Evolutionary conservation across 2,888 invertebrate genomes (phyloP), one percentile per base, ranked within the genome.

Genomic region (Horisme vitalbata): DNA sequence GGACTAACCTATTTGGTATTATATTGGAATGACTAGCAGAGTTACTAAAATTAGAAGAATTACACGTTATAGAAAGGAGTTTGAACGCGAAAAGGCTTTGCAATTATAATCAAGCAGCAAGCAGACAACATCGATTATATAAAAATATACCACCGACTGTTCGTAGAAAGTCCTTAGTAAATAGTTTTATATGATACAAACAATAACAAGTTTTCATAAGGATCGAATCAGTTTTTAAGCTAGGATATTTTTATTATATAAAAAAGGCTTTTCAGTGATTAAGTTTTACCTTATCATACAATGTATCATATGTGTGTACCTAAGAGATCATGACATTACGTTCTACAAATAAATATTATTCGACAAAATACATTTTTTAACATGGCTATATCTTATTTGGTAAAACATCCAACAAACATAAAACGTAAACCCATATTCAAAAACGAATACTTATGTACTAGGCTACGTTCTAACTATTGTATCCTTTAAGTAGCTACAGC

Each of bases 111-210:
- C 31, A 67, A 75, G 69, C 74, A 46, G 65, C 53, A 74, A 76
- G 75, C 75, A 59, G 64, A 74, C 68, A 62, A 74, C 73, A 74
- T 53, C 61, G 51, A 69, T 65, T 69, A 64, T 68, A 59, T 58
- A 67, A 68, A 63, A 61, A 62, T 69, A 65, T 68, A 50, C 56
- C 60, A 62, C 58, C 49, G 41, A 57, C 59, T 61, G 60, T 52
- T 59, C 60, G 41, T 44, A 50, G 48, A 34, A 33, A 37, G 32
- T 35, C 45, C 34, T 32, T 31, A 18, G 18, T 33, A 38, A 24
- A 28, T 26, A 28, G 26, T 43, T 27, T 37, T 27, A 21, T 34
- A 20, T 4, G 12, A 27, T 39, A 44, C 27, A 47, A 33, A 41
- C 15, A 34, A 39, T 36, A 46, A 20, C 1, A 20, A 41, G 21